These are phyloP conservation scores for Petrocephalus microphthalmus DNA, from an alignment of 2,113 vertebrate genomes.

Conservation along the genomic window DNA sequence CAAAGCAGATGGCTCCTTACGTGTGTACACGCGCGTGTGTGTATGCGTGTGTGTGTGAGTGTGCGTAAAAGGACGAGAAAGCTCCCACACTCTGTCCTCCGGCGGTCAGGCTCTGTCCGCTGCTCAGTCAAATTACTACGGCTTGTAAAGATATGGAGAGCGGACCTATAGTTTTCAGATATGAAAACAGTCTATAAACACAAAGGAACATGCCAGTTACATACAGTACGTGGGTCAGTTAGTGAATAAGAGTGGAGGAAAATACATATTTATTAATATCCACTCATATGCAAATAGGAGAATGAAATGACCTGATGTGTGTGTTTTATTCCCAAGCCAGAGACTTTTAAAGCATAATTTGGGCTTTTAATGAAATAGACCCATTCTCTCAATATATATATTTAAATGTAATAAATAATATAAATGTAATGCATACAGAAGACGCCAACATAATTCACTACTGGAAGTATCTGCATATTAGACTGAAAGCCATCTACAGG, in stretches of 20 bases:
- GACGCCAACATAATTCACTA: neutral
- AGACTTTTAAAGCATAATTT: neutral
- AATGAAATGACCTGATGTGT: neutral
- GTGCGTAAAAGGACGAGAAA: slow-evolving; percentile 27
- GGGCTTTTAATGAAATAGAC: neutral
- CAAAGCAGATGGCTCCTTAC: slow-evolving; percentile 69
- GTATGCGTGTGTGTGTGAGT: neutral
- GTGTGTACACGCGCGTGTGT: slow-evolving; percentile 37
- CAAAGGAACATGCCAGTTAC: neutral
- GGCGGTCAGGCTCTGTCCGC: neutral
- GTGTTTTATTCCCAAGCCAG: neutral
- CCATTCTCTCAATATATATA: neutral
- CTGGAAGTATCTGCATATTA: neutral
- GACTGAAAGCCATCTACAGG: neutral
- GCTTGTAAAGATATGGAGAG: neutral
- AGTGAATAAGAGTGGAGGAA: neutral
- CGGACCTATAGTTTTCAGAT: neutral
- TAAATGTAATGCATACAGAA: neutral
- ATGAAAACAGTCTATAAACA: neutral
- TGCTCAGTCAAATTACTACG: neutral
- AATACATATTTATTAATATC: neutral
- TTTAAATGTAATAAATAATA: neutral
- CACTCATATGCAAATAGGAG: neutral
- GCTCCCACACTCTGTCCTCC: slow-evolving; percentile 11
- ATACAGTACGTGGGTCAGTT: neutral